Evolutionary conservation across 2,797 vertebrate species (phyloP).

Genomic region (Ispidina picta): DNA sequence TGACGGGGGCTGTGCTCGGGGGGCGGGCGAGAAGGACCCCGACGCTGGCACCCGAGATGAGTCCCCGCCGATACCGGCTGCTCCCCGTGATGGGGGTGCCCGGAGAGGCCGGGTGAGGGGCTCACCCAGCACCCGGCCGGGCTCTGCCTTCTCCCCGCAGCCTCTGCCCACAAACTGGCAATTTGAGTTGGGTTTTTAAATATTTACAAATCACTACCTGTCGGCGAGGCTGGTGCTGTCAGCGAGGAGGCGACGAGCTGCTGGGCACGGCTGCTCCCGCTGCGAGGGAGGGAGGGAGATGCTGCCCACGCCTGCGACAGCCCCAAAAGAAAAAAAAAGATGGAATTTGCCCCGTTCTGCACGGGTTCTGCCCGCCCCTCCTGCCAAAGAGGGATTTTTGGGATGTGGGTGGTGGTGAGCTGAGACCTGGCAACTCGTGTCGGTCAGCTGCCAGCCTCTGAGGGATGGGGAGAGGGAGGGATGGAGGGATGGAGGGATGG

Average conservation of each 20-base stretch:
- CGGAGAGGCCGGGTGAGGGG: fast-evolving
- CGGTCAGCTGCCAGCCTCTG: background rate
- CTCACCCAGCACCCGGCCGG: background rate
- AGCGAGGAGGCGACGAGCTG: background rate
- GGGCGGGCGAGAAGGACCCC: background rate
- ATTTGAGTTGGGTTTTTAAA: background rate
- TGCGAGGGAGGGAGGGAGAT: background rate
- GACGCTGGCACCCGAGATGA: too few relatives aligned
- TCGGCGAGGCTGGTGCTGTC: background rate
- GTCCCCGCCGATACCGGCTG: fast-evolving
- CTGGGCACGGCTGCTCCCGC: background rate
- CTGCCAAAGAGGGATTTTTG: background rate
- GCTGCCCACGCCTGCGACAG: fast-evolving
- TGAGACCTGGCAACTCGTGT: background rate
- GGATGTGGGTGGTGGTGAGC: background rate
- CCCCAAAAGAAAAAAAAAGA: background rate
- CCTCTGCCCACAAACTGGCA: background rate
- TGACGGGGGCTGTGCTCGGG: background rate
- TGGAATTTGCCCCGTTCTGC: fast-evolving
- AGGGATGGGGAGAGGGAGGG: too few relatives aligned
- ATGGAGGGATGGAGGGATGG: too few relatives aligned
- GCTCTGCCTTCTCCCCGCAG: background rate
- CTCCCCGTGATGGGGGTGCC: fast-evolving
- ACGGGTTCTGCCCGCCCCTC: fast-evolving
- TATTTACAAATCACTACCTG: background rate